A percentile compares a stretch with the other conserved stretches of the same genome.
These are phyloP conservation scores for Colletes gigas DNA, from an alignment of 1,140 invertebrate genomes.

Conservation along the genomic window DNA sequence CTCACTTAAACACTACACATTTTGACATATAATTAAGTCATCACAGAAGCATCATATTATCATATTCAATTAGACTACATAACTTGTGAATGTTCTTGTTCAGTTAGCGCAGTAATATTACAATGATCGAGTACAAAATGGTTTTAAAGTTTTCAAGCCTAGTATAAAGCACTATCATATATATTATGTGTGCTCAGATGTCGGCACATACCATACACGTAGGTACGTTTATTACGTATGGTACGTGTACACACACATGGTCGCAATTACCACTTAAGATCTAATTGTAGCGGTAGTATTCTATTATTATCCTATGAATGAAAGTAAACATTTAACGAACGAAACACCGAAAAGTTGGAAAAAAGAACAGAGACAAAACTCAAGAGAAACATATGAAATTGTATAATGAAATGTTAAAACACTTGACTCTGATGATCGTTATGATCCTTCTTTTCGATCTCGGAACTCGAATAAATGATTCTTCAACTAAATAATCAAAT, in stretches of 20 bases:
- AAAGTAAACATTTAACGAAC: constrained; percentile 41
- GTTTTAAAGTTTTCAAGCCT: constrained; percentile 76
- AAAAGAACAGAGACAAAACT: neutral
- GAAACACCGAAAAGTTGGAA: neutral
- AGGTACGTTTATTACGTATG: constrained; percentile 38
- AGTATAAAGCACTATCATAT: constrained; percentile 79
- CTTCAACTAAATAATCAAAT: neutral
- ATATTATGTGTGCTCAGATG: constrained; percentile 64
- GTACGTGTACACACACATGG: constrained; percentile 57
- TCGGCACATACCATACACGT: constrained; percentile 60
- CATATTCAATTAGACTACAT: constrained; percentile 77
- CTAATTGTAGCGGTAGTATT: constrained; percentile 65
- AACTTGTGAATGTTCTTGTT: constrained; percentile 71
- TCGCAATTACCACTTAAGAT: constrained; percentile 61
- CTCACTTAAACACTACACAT: constrained; percentile 68
- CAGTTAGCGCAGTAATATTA: constrained; percentile 77
- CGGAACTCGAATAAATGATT: neutral
- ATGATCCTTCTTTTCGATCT: neutral
- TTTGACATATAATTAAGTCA: constrained; percentile 78
- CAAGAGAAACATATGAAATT: neutral
- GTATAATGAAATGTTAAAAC: neutral
- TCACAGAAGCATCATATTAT: constrained; percentile 80
- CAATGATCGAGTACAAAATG: constrained; percentile 80
- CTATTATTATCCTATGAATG: constrained; percentile 55
- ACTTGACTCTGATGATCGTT: neutral